Percentiles rank a stretch among this genome's conserved stretches.
Conservation (phyloP, 2,113 vertebrate genomes). For the Blennius ocellaris region DNA sequence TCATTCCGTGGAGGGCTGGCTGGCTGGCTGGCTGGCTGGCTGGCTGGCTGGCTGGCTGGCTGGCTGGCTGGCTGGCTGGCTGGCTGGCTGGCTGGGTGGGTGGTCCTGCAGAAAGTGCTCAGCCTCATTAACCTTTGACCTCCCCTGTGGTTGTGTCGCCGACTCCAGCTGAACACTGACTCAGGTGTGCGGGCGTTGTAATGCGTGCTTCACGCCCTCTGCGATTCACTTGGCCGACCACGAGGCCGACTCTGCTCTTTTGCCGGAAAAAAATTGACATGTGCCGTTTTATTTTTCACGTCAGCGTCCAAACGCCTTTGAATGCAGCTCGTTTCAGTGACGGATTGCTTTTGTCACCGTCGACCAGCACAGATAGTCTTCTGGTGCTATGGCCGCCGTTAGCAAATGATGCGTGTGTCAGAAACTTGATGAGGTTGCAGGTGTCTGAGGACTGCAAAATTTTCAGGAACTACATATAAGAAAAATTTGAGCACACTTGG, state of each 20-base stretch:
- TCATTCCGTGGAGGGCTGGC: conserved; percentile 5
- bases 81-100: conserved; percentile 66
- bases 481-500: too few relatives aligned
- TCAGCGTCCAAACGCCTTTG: neutral
- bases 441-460: too few relatives aligned
- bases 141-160: conserved; percentile 34
- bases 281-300: conserved; percentile 4
- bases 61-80: conserved; percentile 50
- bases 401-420: too few relatives aligned
- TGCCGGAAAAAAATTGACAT: conserved; percentile 5
- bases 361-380: too few relatives aligned
- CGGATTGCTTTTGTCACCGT: neutral
- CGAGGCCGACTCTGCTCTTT: neutral
- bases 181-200: conserved; percentile 48
- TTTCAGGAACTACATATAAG: too few relatives aligned
- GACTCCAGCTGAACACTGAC: conserved; percentile 35
- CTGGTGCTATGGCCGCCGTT: too few relatives aligned
- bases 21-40: conserved; percentile 57
- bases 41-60: conserved; percentile 56
- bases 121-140: conserved; percentile 71
- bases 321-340: neutral
- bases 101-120: conserved; percentile 65
- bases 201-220: neutral
- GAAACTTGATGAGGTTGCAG: neutral
- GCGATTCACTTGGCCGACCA: conserved; percentile 43